A percentile compares a stretch with the other conserved stretches of the same genome.
Conservation (phyloP, 2,888 invertebrate genomes). For the Incurvaria masculella region DNA sequence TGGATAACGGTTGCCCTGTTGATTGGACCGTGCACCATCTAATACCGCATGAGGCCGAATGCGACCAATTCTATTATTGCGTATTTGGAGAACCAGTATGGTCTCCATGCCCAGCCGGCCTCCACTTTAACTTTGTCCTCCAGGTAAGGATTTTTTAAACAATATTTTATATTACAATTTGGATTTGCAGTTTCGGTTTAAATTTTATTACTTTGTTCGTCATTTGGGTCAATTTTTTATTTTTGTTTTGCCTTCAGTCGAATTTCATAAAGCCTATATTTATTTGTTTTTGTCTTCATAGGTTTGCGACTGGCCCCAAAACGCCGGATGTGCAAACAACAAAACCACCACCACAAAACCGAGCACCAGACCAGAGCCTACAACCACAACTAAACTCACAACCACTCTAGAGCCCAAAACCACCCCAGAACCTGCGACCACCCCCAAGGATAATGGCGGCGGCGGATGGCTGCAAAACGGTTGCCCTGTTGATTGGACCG, state of each 20-base stretch:
- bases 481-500: conserved; percentile 10
- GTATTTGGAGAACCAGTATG: conserved; percentile 1
- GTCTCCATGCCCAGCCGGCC: background rate
- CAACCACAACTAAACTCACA: too few species aligned
- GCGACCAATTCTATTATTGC: conserved; percentile 9
- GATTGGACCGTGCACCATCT: background rate
- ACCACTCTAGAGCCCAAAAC: too few species aligned
- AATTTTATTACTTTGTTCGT: too few species aligned
- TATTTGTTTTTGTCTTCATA: background rate
- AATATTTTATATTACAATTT: background rate
- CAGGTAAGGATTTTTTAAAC: conserved; percentile 1
- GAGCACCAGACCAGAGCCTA: too few species aligned
- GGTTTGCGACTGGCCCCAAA: too few species aligned
- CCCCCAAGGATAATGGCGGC: too few species aligned
- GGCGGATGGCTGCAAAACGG: conserved; percentile 6
- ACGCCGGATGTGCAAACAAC: background rate
- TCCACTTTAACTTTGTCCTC: background rate
- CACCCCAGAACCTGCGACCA: too few species aligned
- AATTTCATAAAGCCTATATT: too few species aligned
- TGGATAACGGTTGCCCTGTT: conserved; percentile 2
- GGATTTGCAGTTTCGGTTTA: too few species aligned
- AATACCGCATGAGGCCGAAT: conserved; percentile 6
- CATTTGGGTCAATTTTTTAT: too few species aligned
- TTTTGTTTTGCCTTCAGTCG: too few species aligned
- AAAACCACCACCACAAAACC: too few species aligned